phyloP scores from a whole-genome alignment of 2,797 vertebrate genomes.

The Chrosomus eos region DNA sequence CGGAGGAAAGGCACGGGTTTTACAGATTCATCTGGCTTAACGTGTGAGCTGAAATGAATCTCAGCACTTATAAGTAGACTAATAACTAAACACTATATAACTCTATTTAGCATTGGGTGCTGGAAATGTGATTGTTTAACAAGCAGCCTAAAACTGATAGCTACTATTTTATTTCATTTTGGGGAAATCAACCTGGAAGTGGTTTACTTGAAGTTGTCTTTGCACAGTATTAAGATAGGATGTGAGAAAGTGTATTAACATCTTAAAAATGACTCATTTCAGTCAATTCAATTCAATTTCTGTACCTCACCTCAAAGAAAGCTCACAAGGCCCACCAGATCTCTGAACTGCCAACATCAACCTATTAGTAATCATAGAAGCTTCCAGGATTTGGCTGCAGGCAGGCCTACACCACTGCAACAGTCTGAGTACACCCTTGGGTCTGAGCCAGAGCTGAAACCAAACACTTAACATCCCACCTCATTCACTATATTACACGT shows the following conservation, averaged over 20 bases:
- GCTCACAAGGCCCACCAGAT: neutral
- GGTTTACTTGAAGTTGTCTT: neutral
- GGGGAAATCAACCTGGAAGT: too few relatives aligned
- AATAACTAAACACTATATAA: neutral
- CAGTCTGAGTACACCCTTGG: neutral
- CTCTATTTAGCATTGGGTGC: neutral
- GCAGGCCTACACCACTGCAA: constrained; percentile 19
- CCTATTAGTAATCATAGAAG: constrained; percentile 27
- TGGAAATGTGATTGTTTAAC: neutral
- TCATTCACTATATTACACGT: constrained; percentile 48
- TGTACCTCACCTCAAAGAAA: neutral
- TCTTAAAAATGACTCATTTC: neutral
- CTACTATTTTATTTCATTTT: neutral
- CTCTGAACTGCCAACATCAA: constrained; percentile 13
- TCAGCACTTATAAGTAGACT: neutral
- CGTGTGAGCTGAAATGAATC: constrained; percentile 1
- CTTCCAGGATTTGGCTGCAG: constrained; percentile 8
- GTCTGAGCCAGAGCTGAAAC: constrained; percentile 62
- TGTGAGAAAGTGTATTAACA: neutral
- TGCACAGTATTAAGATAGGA: neutral
- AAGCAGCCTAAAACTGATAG: neutral
- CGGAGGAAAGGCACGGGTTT: constrained; percentile 1
- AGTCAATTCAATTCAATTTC: neutral
- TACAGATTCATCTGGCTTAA: constrained; percentile 9
- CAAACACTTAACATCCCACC: constrained; percentile 52